A percentile compares a stretch with the other conserved stretches of the same genome.
Conservation (phyloP, 2,888 invertebrate genomes). For the Quadroppia sp. region DNA sequence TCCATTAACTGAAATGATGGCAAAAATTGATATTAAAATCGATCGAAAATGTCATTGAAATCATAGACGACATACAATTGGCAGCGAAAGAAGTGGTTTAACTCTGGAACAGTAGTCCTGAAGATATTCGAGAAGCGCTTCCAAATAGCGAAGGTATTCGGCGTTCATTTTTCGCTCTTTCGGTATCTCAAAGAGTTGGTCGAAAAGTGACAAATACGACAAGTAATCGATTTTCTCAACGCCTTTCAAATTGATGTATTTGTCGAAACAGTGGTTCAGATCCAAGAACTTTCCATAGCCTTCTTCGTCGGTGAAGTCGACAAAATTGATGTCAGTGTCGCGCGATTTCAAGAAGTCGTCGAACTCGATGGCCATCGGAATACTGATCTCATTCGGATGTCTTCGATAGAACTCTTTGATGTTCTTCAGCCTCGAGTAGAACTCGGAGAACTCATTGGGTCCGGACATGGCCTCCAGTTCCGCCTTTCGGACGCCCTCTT, state of each 20-base stretch:
- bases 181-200: slow-evolving; percentile 91
- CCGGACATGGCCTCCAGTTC: slow-evolving; percentile 92
- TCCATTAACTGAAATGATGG: slow-evolving; percentile 59
- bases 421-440: slow-evolving; percentile 84
- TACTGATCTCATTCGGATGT: slow-evolving; percentile 91
- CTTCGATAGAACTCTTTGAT: slow-evolving; percentile 95
- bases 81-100: slow-evolving; percentile 78
- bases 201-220: slow-evolving; percentile 85
- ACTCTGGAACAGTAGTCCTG: slow-evolving; percentile 75
- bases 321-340: slow-evolving; percentile 58
- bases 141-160: slow-evolving; percentile 69
- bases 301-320: slow-evolving; percentile 98
- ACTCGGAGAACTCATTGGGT: slow-evolving; percentile 97
- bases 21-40: not conserved
- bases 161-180: slow-evolving; percentile 60
- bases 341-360: slow-evolving; percentile 67
- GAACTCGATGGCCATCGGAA: slow-evolving; percentile 97
- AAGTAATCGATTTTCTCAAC: slow-evolving; percentile 90
- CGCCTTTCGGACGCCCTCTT: slow-evolving; percentile 70
- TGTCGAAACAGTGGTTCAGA: slow-evolving; percentile 91
- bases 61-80: too few species aligned
- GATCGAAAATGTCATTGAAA: slow-evolving; percentile 48
- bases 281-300: slow-evolving; percentile 98
- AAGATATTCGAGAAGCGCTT: slow-evolving; percentile 76
- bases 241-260: slow-evolving; percentile 92